Evolutionary conservation across 2,888 invertebrate species (phyloP).

Genomic region (Girardia tigrina): DNA sequence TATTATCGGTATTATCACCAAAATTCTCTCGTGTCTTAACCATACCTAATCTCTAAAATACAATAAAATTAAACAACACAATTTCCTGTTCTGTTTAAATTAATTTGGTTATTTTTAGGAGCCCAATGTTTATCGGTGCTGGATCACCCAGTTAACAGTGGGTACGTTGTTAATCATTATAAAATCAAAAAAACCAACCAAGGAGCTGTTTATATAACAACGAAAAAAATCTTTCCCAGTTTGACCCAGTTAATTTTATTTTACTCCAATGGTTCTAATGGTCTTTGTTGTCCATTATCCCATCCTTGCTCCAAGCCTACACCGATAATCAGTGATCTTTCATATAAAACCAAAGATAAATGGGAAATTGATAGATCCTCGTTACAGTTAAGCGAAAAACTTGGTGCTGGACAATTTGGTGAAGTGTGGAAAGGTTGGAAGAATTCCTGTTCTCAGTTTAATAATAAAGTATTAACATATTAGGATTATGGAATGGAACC

Average conservation of each 20-base stretch:
- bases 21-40: too few relatives aligned
- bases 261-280: slow-evolving; percentile 62
- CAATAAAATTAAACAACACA: too few relatives aligned
- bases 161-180: slow-evolving; percentile 83
- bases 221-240: slow-evolving; percentile 10
- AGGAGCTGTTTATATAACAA: slow-evolving; percentile 52
- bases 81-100: too few relatives aligned
- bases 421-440: slow-evolving; percentile 75
- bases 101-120: slow-evolving; percentile 43
- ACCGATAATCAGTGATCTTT: slow-evolving; percentile 90
- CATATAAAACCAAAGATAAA: slow-evolving; percentile 77
- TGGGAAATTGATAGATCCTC: slow-evolving; percentile 86
- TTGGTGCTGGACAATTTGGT: slow-evolving; percentile 93
- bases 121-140: slow-evolving; percentile 58
- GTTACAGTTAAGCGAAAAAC: slow-evolving; percentile 68
- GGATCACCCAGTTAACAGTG: slow-evolving; percentile 75
- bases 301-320: slow-evolving; percentile 83
- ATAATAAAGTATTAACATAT: slow-evolving; percentile 30
- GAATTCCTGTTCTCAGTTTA: too few relatives aligned
- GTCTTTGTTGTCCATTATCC: slow-evolving; percentile 79
- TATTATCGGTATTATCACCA: too few relatives aligned
- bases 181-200: slow-evolving; percentile 80
- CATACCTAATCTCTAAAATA: too few relatives aligned
- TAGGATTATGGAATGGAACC: slow-evolving; percentile 71
- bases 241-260: neutral